phyloP scores from a whole-genome alignment of 2,888 invertebrate genomes.

The Xylocampa areola region DNA sequence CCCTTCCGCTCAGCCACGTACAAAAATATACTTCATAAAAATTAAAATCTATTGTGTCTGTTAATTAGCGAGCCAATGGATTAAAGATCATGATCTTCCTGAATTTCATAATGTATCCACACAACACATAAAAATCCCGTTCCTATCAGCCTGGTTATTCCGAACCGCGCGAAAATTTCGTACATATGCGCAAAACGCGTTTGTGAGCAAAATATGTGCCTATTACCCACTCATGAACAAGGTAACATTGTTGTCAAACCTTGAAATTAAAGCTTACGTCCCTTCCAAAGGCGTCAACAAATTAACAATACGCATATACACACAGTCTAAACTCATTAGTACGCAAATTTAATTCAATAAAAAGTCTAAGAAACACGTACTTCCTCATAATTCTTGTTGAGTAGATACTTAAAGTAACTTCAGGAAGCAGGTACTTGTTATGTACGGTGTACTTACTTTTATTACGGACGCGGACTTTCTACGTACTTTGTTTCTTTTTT shows the following conservation, averaged over 20 bases:
- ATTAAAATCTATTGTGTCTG: too few species aligned
- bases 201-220: not conserved
- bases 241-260: not conserved
- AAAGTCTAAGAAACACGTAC: slow-evolving; percentile 57
- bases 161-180: too few species aligned
- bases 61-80: too few species aligned
- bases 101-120: too few species aligned
- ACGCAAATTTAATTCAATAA: slow-evolving; percentile 58
- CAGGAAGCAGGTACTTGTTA: slow-evolving; percentile 59
- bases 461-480: slow-evolving; percentile 38
- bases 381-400: slow-evolving; percentile 62
- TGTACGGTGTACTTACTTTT: slow-evolving; percentile 52
- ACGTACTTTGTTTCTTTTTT: slow-evolving; percentile 41
- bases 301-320: slow-evolving; percentile 26
- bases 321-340: slow-evolving; percentile 33
- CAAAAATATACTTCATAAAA: too few species aligned
- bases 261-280: not conserved
- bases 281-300: not conserved
- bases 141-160: too few species aligned
- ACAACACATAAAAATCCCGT: too few species aligned
- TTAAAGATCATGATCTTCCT: too few species aligned
- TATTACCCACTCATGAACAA: not conserved
- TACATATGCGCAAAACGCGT: not conserved
- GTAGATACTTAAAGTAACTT: slow-evolving; percentile 64
- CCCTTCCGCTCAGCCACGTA: too few species aligned